Evolutionary conservation across 2,888 invertebrate genomes (phyloP).

Genomic region (Drosophila anomalata): DNA sequence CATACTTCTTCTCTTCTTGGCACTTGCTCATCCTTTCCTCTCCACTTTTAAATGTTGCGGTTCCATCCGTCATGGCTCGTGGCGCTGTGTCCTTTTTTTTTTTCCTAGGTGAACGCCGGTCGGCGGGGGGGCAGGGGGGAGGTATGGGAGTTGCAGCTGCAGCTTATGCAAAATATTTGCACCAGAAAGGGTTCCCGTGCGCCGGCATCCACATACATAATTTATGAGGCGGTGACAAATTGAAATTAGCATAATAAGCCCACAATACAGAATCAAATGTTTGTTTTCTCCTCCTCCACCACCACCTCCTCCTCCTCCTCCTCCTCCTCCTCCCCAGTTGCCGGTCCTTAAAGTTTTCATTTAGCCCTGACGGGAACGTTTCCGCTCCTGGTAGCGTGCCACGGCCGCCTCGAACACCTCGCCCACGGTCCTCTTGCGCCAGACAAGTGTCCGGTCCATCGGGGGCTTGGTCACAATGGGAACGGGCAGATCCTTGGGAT

Average conservation of each 20-base stretch:
- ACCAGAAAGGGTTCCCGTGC: conserved; percentile 33
- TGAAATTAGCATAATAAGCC: conserved; percentile 50
- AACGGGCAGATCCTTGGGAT: conserved; percentile 11
- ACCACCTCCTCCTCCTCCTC: too few relatives aligned
- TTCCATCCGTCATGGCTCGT: conserved; percentile 41
- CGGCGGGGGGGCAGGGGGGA: neutral
- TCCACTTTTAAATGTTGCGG: conserved; percentile 28
- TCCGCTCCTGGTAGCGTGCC: conserved; percentile 90
- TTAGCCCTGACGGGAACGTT: conserved; percentile 85
- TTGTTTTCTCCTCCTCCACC: conserved; percentile 3
- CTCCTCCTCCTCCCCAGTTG: neutral
- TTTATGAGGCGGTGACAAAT: conserved; percentile 26
- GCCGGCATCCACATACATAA: conserved; percentile 25
- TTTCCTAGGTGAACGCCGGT: conserved; percentile 4
- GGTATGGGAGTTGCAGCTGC: conserved; percentile 10
- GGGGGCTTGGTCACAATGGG: conserved; percentile 24
- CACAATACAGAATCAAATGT: conserved; percentile 38
- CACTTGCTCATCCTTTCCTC: conserved; percentile 25
- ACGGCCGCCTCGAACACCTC: conserved; percentile 90
- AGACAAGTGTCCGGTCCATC: conserved; percentile 85
- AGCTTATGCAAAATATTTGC: conserved; percentile 48
- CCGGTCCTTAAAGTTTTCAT: conserved; percentile 20
- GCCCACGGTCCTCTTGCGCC: conserved; percentile 94
- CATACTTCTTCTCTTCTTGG: conserved; percentile 30
- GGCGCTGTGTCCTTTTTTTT: conserved; percentile 14